Base-by-base conservation (phyloP, 2,797 vertebrate species). In the Lithobates pipiens region DNA sequence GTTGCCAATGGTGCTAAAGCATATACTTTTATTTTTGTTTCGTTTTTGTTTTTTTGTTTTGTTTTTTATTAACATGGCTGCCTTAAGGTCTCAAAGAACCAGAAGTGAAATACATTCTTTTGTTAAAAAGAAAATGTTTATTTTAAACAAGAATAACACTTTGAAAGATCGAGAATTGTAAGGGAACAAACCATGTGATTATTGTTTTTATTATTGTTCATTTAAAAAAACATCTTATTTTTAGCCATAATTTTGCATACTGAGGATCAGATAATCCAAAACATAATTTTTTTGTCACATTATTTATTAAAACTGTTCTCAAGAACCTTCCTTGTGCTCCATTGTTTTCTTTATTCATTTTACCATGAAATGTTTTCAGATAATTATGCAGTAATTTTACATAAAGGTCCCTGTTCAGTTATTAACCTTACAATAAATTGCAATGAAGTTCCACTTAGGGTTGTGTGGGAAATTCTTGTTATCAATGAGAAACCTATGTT, bases 301-400 rank as follows among this genome's bases (percentile, higher is more conserved):
- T 96, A 96, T 96, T 96, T 95, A 95, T 96, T 94, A 96, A 96
- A 96, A 96, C 94, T 93, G 93, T 95, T 95, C 95, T 95, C 91
- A 95, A 95, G 96, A 94, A 95, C 91, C 90, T 90, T 82, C 54
- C 70, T 92, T 87, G 83, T 91, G 86, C 90, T 87, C 92, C 0
- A 79, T 77, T 69, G 27, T 27, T 0, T 67, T 72, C 9, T 3
- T 76, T 82, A 36, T 78, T 71, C 10, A 44, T 5, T 82, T 42
- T 70, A 81, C 36, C 42, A 44, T 86, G 87, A 83, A 54, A 42
- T 10, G 23, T 27, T 34, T 57, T 16, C 27, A 50, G 73, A 63
- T 77, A 77, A 82, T 86, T 77, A 71, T 10, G 3, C 18, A 16
- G 71, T 75, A 23, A 68, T 81, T 75, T 76, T 71, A 86, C 73